Base-by-base conservation (phyloP, 2,113 vertebrate genomes). In the Micromys minutus region DNA sequence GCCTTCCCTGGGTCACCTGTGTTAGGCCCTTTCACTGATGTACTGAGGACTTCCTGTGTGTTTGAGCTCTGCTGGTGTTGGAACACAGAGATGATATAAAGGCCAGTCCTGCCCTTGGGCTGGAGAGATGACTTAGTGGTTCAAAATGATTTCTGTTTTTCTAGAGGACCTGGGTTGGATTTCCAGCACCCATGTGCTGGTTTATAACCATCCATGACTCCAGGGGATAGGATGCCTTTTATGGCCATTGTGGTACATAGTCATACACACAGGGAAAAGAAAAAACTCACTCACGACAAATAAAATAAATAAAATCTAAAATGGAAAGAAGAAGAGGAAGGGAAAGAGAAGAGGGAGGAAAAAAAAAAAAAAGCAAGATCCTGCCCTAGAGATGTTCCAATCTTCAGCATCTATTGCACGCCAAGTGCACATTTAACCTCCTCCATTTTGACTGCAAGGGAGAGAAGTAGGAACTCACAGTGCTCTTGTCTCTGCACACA, bases 361-460 rank as follows among this genome's bases (percentile, higher is more conserved):
- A 65, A 3, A 13, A 31, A 42, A n/a, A n/a, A n/a, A 55, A 36
- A 59, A 81, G 36, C 13, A 59, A 16, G 36, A 39, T 5, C 11
- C 52, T 81, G 36, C 21, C 55, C 34, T 59, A 2, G 9, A 42
- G 50, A 15, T 34, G 31, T 16, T 21, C 6, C 16, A 12, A 17
- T 50, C 42, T 2, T n/a, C 69, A 61, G 59, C 26, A 13, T 84
- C 24, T 13, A 16, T 22, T 57, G 9, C 6, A 0, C 50, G 5
- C 69, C 39, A 17, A 47, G 22, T 17, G n/a, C 8, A 34, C 45
- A 26, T n/a, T 59, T 76, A 47, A 61, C 76, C 61, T 52, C 6
- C 10, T 50, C 36, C n/a, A 24, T 29, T 36, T 55, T 21, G 42
- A 3, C 34, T 42, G 29, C 7, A 12, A 29, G 19, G 0, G 0